Percentiles rank a stretch among this genome's conserved stretches.
phyloP scores from a whole-genome alignment of 2,888 invertebrate species.

The Nebria salina region DNA sequence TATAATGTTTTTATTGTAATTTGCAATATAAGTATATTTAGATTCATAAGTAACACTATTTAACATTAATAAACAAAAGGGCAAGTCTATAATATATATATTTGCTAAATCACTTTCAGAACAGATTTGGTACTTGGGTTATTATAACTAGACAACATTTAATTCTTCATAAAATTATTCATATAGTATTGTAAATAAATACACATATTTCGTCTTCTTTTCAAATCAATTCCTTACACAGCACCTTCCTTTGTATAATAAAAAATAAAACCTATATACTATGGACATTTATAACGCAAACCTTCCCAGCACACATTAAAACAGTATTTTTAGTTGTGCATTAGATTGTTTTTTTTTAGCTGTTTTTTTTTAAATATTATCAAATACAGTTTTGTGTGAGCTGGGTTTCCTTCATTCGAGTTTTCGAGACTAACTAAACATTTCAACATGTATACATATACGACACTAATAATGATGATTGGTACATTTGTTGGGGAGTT shows the following conservation, averaged over 20 bases:
- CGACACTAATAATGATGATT: slow-evolving; percentile 17
- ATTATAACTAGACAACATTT: background rate
- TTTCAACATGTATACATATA: slow-evolving; percentile 20
- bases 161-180: background rate
- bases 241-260: background rate
- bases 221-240: background rate
- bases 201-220: background rate
- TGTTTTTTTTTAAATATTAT: too few relatives aligned
- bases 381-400: too few relatives aligned
- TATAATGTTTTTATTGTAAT: slow-evolving; percentile 31
- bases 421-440: background rate
- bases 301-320: background rate
- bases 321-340: too few relatives aligned
- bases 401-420: background rate
- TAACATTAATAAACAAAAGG: background rate
- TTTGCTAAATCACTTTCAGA: background rate
- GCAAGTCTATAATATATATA: background rate
- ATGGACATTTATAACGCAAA: background rate
- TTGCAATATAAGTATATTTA: slow-evolving; percentile 5
- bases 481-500: slow-evolving; percentile 8
- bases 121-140: background rate
- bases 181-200: background rate
- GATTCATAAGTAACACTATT: background rate
- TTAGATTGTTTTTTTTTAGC: too few relatives aligned
- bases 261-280: background rate